A percentile compares a stretch with the other conserved stretches of the same genome.
Evolutionary conservation across 1,140 invertebrate species (phyloP).

Genomic region (silkworm (Bombyx mori)): DNA sequence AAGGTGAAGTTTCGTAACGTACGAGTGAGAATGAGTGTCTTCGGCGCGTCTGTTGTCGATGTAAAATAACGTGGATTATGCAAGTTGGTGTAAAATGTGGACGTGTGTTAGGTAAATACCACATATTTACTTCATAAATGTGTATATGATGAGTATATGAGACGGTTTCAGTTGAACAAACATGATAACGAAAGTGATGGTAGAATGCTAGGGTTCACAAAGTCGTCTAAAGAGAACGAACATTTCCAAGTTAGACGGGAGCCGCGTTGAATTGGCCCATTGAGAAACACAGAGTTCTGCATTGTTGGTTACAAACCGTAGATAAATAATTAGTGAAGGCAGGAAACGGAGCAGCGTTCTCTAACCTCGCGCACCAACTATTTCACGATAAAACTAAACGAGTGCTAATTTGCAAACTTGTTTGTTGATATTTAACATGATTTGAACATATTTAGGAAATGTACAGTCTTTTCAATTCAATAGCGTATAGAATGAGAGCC

Average conservation of each 20-base stretch:
- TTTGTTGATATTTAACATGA: too few relatives aligned
- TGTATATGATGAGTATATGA: not conserved
- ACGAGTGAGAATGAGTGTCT: constrained; percentile 41
- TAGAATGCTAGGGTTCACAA: not conserved
- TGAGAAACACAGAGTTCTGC: too few relatives aligned
- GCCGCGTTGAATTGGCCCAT: too few relatives aligned
- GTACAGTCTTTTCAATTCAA: too few relatives aligned
- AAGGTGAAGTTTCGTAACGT: constrained; percentile 18
- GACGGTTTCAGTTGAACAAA: not conserved
- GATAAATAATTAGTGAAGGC: not conserved
- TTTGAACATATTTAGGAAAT: too few relatives aligned
- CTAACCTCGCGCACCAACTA: too few relatives aligned
- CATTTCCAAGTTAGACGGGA: too few relatives aligned
- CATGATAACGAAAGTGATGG: not conserved
- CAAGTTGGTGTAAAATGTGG: constrained; percentile 63
- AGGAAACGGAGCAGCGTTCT: not conserved
- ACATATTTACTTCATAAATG: constrained; percentile 7
- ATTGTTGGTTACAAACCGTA: too few relatives aligned
- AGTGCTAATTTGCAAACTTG: too few relatives aligned
- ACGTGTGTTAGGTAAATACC: constrained; percentile 58
- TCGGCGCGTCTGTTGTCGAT: constrained; percentile 57
- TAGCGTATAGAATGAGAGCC: too few relatives aligned
- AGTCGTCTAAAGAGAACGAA: too few relatives aligned
- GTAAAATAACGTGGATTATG: constrained; percentile 66
- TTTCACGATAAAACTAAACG: too few relatives aligned